Base-by-base conservation (phyloP, 2,113 vertebrate genomes). In the Pardalotus punctatus region DNA sequence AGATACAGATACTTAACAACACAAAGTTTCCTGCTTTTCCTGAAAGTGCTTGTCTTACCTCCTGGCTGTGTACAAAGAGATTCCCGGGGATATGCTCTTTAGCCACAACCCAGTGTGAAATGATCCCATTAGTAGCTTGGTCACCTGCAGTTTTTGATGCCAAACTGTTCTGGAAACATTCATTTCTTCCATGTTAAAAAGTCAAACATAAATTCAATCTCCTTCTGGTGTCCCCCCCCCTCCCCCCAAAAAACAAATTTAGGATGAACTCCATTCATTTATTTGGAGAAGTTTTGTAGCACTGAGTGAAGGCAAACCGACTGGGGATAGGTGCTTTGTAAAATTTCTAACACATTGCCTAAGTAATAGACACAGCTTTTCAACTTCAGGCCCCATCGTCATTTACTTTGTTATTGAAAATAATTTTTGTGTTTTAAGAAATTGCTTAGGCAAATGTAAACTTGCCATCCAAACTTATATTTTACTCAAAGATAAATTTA, bases 211-310 rank as follows among this genome's bases (percentile, higher is more conserved):
- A 86, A 73, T 66, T 88, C 36, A 48, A 5, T 31, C 9, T 81
- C 11, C 4, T 92, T 56, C 14, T 45, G 28, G 7, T 67, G 16
- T 38, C 4, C 1, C 8, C 3, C 11, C 4, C 2, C 5, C 10
- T n/a, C n/a, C n/a, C n/a, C n/a, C n/a, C n/a, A n/a, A n/a, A 69
- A 25, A 20, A 81, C 2, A 76, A 53, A 13, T 90, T 83, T 12
- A 54, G 6, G 13, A 36, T 28, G 14, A 35, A 27, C 6, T 57
- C 21, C 5, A 40, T 81, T 54, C 5, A 35, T 10, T 70, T 25
- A 42, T 45, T 78, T 54, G 33, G 35, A 78, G 53, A 67, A 85
- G 7, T 8, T 84, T 74, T 54, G 14, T 47, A 66, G 10, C 24
- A 61, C 12, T 58, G 20, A 17, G 14, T 66, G 21, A n/a, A 70